phyloP scores from a whole-genome alignment of 2,113 vertebrate species.

The Paralichthys olivaceus region DNA sequence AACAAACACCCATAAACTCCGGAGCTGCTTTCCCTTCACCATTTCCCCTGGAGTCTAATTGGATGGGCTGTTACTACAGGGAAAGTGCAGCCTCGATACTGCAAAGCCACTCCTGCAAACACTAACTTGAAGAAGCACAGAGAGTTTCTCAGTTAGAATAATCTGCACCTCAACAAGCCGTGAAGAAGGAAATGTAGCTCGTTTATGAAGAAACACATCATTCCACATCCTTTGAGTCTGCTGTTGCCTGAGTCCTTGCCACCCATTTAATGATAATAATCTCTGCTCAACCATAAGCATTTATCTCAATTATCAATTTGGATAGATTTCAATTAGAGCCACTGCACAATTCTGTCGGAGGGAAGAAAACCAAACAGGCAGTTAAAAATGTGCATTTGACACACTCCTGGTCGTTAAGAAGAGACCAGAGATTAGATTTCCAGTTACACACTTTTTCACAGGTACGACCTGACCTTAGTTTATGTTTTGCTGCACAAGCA shows the following conservation, averaged over 20 bases:
- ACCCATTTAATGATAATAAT: constrained; percentile 31
- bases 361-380: constrained; percentile 1
- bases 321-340: constrained; percentile 20
- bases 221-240: not conserved
- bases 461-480: not conserved
- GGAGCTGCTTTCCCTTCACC: not conserved
- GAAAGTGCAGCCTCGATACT: not conserved
- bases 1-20: not conserved
- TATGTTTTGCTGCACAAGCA: no score
- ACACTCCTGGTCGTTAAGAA: not conserved
- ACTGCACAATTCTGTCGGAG: not conserved
- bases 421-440: not conserved
- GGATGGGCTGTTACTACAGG: not conserved
- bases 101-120: constrained; percentile 14
- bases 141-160: not conserved
- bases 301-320: constrained; percentile 23
- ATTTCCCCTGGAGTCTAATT: not conserved
- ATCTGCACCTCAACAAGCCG: not conserved
- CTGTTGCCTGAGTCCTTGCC: constrained; percentile 4
- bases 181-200: constrained; percentile 10
- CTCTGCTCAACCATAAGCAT: constrained; percentile 10
- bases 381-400: not conserved
- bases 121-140: constrained; percentile 2
- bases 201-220: constrained; percentile 13
- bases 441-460: not conserved